Percentiles rank a stretch among this genome's conserved stretches.
Conservation (phyloP, 1,140 invertebrate species). For the Drosophila baimaii region DNA sequence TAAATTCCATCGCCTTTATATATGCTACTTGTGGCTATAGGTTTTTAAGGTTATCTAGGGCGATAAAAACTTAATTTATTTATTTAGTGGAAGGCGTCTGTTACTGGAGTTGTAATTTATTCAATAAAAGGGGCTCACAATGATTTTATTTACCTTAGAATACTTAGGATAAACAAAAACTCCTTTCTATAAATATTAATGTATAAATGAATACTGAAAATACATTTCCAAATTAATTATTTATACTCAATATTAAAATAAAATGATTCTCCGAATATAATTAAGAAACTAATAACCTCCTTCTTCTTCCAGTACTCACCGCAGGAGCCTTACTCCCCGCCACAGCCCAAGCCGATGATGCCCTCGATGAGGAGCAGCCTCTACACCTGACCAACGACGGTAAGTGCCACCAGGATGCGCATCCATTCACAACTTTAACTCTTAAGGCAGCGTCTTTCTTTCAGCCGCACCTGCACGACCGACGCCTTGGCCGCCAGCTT, state of each 20-base stretch:
- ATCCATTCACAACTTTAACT: slow-evolving; percentile 82
- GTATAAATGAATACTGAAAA: too few relatives aligned
- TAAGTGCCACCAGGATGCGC: slow-evolving; percentile 59
- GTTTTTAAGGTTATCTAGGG: background rate
- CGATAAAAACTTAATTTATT: background rate
- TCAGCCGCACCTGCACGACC: slow-evolving; percentile 77
- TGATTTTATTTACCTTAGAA: background rate
- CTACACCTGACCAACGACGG: slow-evolving; percentile 75
- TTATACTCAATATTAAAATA: too few relatives aligned
- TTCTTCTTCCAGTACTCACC: slow-evolving; percentile 29
- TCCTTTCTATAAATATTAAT: too few relatives aligned
- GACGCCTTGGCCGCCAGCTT: slow-evolving; percentile 68
- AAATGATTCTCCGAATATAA: background rate
- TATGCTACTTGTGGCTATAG: background rate
- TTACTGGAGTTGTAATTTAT: background rate
- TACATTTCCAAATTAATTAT: too few relatives aligned
- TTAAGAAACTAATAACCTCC: background rate
- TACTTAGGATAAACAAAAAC: too few relatives aligned
- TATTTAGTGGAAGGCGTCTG: too few relatives aligned
- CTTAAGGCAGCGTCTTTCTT: slow-evolving; percentile 84
- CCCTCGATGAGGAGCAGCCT: slow-evolving; percentile 66
- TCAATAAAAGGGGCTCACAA: too few relatives aligned
- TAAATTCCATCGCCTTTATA: background rate
- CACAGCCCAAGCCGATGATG: background rate
- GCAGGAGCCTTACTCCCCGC: slow-evolving; percentile 6